A percentile compares a stretch with the other conserved stretches of the same genome.
Conservation (phyloP, 2,797 vertebrate genomes). For the Sebastes minor region DNA sequence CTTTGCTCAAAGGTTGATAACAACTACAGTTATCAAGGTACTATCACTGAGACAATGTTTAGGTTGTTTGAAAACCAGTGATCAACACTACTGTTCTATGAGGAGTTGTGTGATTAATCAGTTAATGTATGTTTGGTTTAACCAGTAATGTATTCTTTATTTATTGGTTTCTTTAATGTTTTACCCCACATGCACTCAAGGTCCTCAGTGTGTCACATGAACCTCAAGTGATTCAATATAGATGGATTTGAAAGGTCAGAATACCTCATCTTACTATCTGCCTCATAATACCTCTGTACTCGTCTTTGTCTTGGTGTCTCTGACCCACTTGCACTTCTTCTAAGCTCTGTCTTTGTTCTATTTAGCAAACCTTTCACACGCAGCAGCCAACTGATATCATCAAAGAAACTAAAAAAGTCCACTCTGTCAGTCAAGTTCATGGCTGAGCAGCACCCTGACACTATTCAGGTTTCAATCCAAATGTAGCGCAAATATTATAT, state of each 20-base stretch:
- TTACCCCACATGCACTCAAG: neutral
- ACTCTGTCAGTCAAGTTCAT: neutral
- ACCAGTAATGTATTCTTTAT: neutral
- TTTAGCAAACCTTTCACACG: neutral
- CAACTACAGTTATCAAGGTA: neutral
- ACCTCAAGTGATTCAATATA: conserved; percentile 7
- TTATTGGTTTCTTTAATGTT: neutral
- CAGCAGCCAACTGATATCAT: neutral
- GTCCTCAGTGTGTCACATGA: conserved; percentile 10
- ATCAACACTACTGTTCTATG: neutral
- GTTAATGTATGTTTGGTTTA: neutral
- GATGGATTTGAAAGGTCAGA: neutral
- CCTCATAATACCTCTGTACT: neutral
- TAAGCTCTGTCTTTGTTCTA: neutral
- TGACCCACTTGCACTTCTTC: neutral
- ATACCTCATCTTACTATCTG: neutral
- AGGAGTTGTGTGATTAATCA: neutral
- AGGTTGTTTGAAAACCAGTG: neutral
- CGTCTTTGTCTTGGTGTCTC: neutral
- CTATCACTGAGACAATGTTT: neutral
- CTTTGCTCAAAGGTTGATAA: conserved; percentile 7
- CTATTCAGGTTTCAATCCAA: neutral
- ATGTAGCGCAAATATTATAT: neutral
- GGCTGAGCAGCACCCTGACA: neutral
- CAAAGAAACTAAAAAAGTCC: neutral